These are phyloP conservation scores for Odiellus spinosus DNA, from an alignment of 2,888 invertebrate genomes.

Conservation along the genomic window DNA sequence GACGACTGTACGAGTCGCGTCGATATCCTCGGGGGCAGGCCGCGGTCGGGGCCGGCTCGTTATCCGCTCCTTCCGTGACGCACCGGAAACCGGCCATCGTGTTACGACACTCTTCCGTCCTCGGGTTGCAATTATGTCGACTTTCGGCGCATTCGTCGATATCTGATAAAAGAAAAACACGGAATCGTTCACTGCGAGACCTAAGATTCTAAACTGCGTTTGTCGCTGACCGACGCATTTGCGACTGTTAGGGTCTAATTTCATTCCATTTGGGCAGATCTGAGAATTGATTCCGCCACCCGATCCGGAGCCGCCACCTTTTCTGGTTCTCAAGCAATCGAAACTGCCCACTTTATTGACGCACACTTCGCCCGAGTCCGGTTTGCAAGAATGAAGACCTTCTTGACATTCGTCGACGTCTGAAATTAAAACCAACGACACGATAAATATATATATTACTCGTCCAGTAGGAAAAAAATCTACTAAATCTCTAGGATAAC, in stretches of 20 bases:
- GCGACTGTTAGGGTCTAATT: constrained; percentile 22
- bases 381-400: constrained; percentile 26
- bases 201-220: too few species aligned
- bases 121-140: constrained; percentile 29
- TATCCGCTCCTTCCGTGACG: constrained; percentile 10
- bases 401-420: constrained; percentile 33
- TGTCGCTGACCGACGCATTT: constrained; percentile 21
- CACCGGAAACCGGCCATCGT: constrained; percentile 23
- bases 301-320: constrained; percentile 10
- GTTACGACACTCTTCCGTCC: constrained; percentile 23
- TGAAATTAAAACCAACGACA: constrained; percentile 11
- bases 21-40: too few species aligned
- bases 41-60: too few species aligned
- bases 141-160: constrained; percentile 30
- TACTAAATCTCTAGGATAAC: too few species aligned
- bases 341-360: constrained; percentile 41
- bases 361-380: constrained; percentile 33
- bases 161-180: constrained; percentile 22
- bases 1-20: too few species aligned
- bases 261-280: constrained; percentile 27
- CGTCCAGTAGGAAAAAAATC: neutral
- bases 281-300: constrained; percentile 16
- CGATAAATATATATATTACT: neutral
- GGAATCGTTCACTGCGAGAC: too few species aligned
- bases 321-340: constrained; percentile 30